Evolutionary conservation across 2,888 invertebrate genomes (phyloP), one percentile per base, ranked within the genome.

Genomic region (Altica lythri): DNA sequence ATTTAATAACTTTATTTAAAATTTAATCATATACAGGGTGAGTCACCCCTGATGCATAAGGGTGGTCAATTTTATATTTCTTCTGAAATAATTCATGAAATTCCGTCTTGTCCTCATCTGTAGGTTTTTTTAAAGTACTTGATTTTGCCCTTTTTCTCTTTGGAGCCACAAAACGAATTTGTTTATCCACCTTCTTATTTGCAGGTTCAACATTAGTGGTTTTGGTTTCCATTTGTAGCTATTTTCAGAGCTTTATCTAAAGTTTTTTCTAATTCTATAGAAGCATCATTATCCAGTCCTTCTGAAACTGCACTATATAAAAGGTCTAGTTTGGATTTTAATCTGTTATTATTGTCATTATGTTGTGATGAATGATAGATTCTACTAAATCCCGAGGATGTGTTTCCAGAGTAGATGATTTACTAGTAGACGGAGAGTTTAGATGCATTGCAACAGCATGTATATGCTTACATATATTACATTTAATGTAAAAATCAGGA

Each of bases 381-480:
- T 22, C 22, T 22, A 22, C 22, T 22, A 22, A 22, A 5, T 22
- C 22, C 8, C n/a, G n/a, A n/a, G n/a, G n/a, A n/a, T n/a, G n/a
- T n/a, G n/a, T n/a, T n/a, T n/a, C n/a, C n/a, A n/a, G 22, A 22
- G 4, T 22, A 5, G 8, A 5, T 5, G 22, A 22, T 22, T 22
- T 22, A 22, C 8, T 22, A 22, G 22, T 22, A 22, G 22, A 4
- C 8, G 22, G 22, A 4, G 22, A 22, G 22, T 22, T 22, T 22
- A 22, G 8, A 22, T 22, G 8, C 22, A 22, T 5, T 22, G 22
- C 22, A 10, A 32, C n/a, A 32, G 32, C 32, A 32, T 32, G 32
- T 32, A 32, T 32, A 32, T 32, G 32, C 9, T 32, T 32, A n/a
- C 32, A 32, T 12, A 32, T n/a, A 32, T 32, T 32, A 32, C 32